A percentile compares a stretch with the other conserved stretches of the same genome.
Evolutionary conservation across 2,888 invertebrate genomes (phyloP).

Genomic region (Tipula confusa): DNA sequence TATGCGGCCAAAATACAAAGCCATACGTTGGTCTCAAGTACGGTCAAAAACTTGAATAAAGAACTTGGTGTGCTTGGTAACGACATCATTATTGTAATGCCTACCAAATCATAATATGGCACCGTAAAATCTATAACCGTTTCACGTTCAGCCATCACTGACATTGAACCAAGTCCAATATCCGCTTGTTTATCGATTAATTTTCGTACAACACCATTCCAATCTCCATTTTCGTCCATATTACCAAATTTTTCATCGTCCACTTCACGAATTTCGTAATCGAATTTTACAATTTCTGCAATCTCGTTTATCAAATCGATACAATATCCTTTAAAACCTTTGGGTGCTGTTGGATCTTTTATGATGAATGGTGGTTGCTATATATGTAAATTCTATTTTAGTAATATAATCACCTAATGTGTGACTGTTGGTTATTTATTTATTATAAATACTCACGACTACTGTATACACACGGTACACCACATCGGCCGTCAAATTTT

Average conservation of each 20-base stretch:
- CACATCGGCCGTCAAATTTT: conserved; percentile 71
- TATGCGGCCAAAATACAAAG: conserved; percentile 91
- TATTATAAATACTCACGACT: conserved; percentile 68
- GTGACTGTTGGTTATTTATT: neutral
- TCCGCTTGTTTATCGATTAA: conserved; percentile 83
- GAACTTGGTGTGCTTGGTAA: conserved; percentile 85
- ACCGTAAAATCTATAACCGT: conserved; percentile 97
- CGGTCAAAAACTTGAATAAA: conserved; percentile 93
- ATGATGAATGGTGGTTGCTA: conserved; percentile 82
- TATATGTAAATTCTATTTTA: conserved; percentile 39
- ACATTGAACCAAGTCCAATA: conserved; percentile 87
- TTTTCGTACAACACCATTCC: conserved; percentile 81
- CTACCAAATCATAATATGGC: conserved; percentile 96
- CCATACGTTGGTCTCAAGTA: conserved; percentile 95
- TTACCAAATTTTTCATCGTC: conserved; percentile 82
- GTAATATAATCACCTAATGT: neutral
- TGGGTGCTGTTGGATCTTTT: conserved; percentile 60
- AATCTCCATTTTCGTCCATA: conserved; percentile 80
- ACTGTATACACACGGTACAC: conserved; percentile 85
- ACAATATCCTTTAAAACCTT: conserved; percentile 81
- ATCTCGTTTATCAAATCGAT: conserved; percentile 90
- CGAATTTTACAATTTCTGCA: conserved; percentile 76
- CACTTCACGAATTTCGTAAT: conserved; percentile 79
- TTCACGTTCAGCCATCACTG: conserved; percentile 96
- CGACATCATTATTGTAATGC: conserved; percentile 94